phyloP scores from a whole-genome alignment of 2,113 vertebrate genomes.

The Grammatotria lemairii region DNA sequence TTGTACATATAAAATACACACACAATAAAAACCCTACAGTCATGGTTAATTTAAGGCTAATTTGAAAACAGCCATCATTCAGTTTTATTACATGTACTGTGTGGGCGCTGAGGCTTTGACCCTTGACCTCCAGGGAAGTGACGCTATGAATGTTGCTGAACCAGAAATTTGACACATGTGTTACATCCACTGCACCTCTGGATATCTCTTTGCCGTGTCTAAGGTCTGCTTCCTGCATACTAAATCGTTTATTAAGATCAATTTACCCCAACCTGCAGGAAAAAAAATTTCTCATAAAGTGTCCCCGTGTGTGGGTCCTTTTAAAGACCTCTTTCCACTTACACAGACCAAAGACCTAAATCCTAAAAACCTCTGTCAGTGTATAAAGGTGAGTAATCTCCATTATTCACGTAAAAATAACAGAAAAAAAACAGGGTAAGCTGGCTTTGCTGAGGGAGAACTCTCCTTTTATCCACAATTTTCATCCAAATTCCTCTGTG shows the following conservation, averaged over 20 bases:
- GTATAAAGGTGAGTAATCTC: neutral
- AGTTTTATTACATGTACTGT: neutral
- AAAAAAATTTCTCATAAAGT: neutral
- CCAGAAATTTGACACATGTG: neutral
- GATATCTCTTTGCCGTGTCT: neutral
- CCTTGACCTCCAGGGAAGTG: neutral
- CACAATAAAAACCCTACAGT: neutral
- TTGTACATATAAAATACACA: neutral
- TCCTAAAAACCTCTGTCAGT: neutral
- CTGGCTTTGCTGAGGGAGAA: neutral
- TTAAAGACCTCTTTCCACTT: neutral
- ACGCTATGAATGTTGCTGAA: neutral
- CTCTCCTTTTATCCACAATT: neutral
- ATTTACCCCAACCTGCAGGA: rapidly evolving
- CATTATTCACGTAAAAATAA: neutral
- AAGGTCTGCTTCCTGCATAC: neutral
- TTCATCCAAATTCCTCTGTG: neutral
- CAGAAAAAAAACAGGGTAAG: neutral
- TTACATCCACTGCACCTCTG: rapidly evolving
- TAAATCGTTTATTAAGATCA: neutral
- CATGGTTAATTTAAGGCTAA: neutral
- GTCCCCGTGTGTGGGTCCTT: rapidly evolving
- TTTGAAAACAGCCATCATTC: neutral
- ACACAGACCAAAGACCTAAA: neutral
- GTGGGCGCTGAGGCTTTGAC: neutral